Evolutionary conservation across 2,113 vertebrate species (phyloP).

Genomic region (Calonectris borealis): DNA sequence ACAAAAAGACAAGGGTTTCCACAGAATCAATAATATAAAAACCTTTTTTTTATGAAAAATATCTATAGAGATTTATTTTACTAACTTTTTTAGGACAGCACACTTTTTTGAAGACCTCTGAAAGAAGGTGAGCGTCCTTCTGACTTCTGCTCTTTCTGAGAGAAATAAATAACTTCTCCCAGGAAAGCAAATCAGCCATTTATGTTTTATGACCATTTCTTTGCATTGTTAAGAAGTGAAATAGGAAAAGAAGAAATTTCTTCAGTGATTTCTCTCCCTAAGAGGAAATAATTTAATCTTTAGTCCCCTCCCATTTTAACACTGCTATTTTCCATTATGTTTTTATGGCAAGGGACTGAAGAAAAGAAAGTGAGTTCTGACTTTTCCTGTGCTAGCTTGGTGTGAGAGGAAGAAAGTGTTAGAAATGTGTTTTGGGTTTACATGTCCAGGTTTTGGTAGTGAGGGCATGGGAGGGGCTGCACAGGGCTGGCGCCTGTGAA

Average conservation of each 20-base stretch:
- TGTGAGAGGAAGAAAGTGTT: background rate
- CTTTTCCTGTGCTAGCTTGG: background rate
- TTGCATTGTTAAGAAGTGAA: background rate
- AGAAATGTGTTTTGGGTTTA: background rate
- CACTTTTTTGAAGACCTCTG: background rate
- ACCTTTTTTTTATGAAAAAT: background rate
- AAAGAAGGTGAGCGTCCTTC: background rate
- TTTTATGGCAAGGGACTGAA: background rate
- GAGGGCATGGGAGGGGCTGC: background rate
- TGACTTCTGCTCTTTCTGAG: background rate
- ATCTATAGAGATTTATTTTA: background rate
- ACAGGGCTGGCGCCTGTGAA: background rate
- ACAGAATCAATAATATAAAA: background rate
- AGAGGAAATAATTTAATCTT: background rate
- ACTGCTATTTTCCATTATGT: background rate
- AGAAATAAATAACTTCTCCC: background rate
- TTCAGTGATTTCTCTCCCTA: background rate
- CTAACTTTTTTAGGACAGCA: background rate
- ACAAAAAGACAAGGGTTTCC: background rate
- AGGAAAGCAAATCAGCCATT: background rate
- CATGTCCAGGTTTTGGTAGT: background rate
- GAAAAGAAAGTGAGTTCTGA: background rate
- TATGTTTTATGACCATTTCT: background rate
- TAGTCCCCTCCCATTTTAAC: background rate
- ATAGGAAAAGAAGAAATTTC: background rate